Evolutionary conservation across 1,140 invertebrate species (phyloP), one percentile per base, ranked within the genome.

Genomic region (Cotesia glomerata): DNA sequence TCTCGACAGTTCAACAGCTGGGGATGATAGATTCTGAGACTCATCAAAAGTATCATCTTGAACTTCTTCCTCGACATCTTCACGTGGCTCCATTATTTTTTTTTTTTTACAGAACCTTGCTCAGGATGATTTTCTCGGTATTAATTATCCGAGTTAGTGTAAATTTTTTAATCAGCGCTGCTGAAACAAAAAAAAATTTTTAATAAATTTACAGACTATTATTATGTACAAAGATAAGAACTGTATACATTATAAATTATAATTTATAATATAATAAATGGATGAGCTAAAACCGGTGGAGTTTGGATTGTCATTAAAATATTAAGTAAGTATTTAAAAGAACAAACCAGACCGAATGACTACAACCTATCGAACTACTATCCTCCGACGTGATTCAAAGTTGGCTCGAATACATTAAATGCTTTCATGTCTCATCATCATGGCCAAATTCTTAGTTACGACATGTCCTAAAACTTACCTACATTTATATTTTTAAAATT

Each of bases 371-470:
- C 51, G 62, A 26, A 51, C 51, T 49, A 61, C 58, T 65, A 65
- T 71, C 51, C 5, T 49, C 35, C 16, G 35, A 35, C 54, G 13
- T 26, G 36, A 14, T 61, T 35, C 3, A 34, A 35, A 26, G 16
- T 68, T 68, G 71, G 71, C 71, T 67, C 52, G 63, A 8, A 52
- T n/a, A n/a, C 51, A 69, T 59, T 8, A 69, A 68, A n/a, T 58
- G 72, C 49, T 56, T 62, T 64, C 58, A 16, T 66, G 16, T 64
- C 56, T 69, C 11, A 45, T 65, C 39, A 51, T 74, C 72, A 66
- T 58, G 36, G 72, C n/a, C 68, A 64, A 70, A 59, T 69, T 68
- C 64, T 65, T 65, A 69, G 67, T 74, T 74, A 74, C 14, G 58
- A 69, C 45, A 61, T 45, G n/a, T 4, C 32, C 34, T 69, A 35